Evolutionary conservation across 2,797 vertebrate genomes (phyloP).

Genomic region (Cuculus canorus): DNA sequence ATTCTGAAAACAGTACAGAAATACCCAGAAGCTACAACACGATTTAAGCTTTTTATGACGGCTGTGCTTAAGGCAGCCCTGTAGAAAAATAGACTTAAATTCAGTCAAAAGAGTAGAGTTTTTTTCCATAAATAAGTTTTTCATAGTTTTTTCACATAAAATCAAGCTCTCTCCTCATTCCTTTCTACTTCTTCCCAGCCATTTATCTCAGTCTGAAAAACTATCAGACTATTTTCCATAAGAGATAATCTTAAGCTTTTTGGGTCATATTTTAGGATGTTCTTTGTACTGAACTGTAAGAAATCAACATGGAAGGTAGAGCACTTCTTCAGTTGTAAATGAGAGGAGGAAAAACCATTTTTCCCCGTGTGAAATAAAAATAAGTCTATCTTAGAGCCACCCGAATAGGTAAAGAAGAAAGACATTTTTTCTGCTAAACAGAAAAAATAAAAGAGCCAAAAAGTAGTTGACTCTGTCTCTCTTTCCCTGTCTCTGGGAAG

Average conservation of each 20-base stretch:
- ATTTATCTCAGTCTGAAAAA: conserved; percentile 3
- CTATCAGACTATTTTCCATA: background rate
- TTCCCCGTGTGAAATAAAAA: background rate
- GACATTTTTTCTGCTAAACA: too few species aligned
- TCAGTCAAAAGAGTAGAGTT: conserved; percentile 24
- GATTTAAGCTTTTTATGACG: conserved; percentile 14
- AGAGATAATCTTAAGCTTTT: background rate
- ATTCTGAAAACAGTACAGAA: conserved; percentile 39
- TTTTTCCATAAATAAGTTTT: background rate
- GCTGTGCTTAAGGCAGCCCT: background rate
- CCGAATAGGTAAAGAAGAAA: background rate
- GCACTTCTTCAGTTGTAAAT: conserved; percentile 42
- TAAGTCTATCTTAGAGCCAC: background rate
- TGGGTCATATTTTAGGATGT: conserved; percentile 36
- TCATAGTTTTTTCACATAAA: background rate
- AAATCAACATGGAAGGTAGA: background rate
- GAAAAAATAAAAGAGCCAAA: background rate
- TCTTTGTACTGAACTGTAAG: conserved; percentile 16
- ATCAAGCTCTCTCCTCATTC: background rate
- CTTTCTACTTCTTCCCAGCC: background rate
- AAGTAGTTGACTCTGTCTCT: background rate
- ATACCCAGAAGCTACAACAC: background rate
- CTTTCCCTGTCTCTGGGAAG: background rate
- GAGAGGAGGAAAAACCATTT: conserved; percentile 52
- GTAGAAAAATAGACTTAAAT: conserved; percentile 30